A percentile compares a stretch with the other conserved stretches of the same genome.
These are phyloP conservation scores for Serranus cabrilla DNA, from an alignment of 2,797 vertebrate genomes.

Conservation along the genomic window DNA sequence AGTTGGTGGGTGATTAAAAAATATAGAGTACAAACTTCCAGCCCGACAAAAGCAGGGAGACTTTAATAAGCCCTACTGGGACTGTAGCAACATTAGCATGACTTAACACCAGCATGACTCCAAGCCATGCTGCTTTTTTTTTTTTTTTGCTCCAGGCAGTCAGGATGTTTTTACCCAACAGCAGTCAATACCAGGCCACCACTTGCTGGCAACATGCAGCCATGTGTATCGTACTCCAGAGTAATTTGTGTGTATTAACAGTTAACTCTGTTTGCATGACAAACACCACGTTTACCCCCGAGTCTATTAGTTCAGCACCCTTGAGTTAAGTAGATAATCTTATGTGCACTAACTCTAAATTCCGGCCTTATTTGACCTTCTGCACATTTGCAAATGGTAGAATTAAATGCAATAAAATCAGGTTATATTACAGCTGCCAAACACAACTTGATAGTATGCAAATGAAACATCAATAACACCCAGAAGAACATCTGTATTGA, in stretches of 20 bases:
- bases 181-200: conserved; percentile 14
- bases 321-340: conserved; percentile 39
- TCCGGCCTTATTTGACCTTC: conserved; percentile 20
- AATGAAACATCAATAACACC: neutral
- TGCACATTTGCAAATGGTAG: neutral
- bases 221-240: neutral
- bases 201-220: conserved; percentile 1
- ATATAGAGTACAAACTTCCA: conserved; percentile 11
- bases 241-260: conserved; percentile 24
- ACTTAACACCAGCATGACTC: conserved; percentile 47
- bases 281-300: conserved; percentile 31
- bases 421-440: neutral
- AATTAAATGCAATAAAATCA: conserved; percentile 1
- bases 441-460: neutral
- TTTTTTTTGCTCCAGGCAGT: conserved; percentile 13
- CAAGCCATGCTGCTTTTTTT: neutral
- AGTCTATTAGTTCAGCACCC: conserved; percentile 37
- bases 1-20: conserved; percentile 21
- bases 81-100: conserved; percentile 36
- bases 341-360: neutral
- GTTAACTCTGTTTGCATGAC: conserved; percentile 50
- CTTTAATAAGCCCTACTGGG: conserved; percentile 37
- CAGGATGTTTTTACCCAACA: conserved; percentile 19
- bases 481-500: neutral
- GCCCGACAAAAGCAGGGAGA: conserved; percentile 26